Percentiles rank a stretch among this genome's conserved stretches.
Evolutionary conservation across 2,113 vertebrate species (phyloP).

Genomic region (Pungitius pungitius): DNA sequence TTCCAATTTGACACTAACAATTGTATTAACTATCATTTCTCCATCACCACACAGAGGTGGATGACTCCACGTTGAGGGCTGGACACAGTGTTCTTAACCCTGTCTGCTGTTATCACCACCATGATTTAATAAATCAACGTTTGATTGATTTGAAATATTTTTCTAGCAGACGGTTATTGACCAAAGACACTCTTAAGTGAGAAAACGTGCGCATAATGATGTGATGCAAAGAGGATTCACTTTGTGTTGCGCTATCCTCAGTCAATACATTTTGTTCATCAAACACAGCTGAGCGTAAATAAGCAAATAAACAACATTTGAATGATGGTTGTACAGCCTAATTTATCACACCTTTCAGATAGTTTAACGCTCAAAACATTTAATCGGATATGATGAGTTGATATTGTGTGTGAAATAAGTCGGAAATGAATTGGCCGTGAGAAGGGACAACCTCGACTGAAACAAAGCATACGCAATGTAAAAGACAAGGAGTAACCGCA

Average conservation of each 20-base stretch:
- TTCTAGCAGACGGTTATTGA: slow-evolving; percentile 10
- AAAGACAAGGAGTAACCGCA: neutral
- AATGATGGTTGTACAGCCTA: neutral
- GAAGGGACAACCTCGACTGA: neutral
- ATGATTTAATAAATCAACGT: slow-evolving; percentile 2
- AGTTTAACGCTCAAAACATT: neutral
- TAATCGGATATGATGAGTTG: neutral
- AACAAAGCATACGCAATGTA: neutral
- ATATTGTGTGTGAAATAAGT: neutral
- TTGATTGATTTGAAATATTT: slow-evolving; percentile 31
- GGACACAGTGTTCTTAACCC: neutral
- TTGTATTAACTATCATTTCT: neutral
- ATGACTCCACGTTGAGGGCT: neutral
- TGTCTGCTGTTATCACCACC: neutral
- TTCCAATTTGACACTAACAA: slow-evolving; percentile 23
- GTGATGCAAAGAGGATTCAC: slow-evolving; percentile 17
- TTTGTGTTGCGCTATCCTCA: neutral
- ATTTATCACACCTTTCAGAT: neutral
- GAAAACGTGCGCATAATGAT: slow-evolving; percentile 25
- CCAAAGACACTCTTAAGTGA: neutral
- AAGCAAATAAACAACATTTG: slow-evolving; percentile 7
- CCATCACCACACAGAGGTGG: neutral
- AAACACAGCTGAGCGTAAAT: slow-evolving; percentile 16
- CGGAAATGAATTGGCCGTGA: neutral
- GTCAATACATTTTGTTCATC: slow-evolving; percentile 28